These are phyloP conservation scores for Darevskia nairensis DNA, from an alignment of 2,797 vertebrate species.

Conservation along the genomic window DNA sequence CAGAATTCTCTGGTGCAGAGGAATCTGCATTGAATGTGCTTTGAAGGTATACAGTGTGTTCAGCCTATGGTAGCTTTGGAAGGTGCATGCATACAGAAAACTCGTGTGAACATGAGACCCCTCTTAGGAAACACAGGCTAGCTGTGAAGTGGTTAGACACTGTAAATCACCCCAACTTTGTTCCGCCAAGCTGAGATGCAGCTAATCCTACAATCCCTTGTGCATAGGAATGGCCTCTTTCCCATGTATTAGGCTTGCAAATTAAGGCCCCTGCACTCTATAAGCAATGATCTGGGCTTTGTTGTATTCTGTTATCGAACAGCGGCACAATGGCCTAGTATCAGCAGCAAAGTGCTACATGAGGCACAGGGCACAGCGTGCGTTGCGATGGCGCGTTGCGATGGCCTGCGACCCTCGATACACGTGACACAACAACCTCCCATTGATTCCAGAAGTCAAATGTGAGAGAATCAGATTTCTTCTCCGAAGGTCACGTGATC, in stretches of 20 bases:
- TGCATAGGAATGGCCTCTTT: not conserved
- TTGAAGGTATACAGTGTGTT: too few relatives aligned
- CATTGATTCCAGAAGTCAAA: not conserved
- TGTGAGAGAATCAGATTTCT: not conserved
- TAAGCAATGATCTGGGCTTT: not conserved
- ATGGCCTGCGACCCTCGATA: not conserved
- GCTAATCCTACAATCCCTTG: not conserved
- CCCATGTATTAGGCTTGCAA: conserved; percentile 7
- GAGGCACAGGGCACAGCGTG: not conserved
- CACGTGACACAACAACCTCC: not conserved
- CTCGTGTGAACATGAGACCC: not conserved
- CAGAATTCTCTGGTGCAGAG: too few relatives aligned
- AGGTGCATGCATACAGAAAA: not conserved
- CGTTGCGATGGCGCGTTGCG: not conserved
- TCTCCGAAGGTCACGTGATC: not conserved
- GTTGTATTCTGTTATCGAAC: not conserved
- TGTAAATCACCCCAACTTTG: not conserved
- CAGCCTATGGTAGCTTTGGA: not conserved
- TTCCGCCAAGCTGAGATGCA: not conserved
- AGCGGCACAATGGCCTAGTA: not conserved
- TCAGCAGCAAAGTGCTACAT: not conserved
- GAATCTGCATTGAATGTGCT: too few relatives aligned
- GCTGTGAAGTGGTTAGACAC: not conserved
- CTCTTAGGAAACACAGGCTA: not conserved
- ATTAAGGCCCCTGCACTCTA: not conserved